Evolutionary conservation across 2,888 invertebrate genomes (phyloP), one percentile per base, ranked within the genome.

Genomic region (Mimas tiliae): DNA sequence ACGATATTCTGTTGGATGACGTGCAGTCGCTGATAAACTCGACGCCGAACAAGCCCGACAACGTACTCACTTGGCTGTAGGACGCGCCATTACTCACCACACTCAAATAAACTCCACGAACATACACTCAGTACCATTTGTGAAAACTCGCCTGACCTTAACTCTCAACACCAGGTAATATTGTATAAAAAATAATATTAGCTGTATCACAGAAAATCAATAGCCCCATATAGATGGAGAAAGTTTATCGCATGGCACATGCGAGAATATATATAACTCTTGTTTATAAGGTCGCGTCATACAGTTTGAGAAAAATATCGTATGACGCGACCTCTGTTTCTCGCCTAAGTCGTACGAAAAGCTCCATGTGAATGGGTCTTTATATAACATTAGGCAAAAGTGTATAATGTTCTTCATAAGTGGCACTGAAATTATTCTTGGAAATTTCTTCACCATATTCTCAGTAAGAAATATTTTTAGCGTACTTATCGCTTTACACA

Each of bases 11-110:
- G 86, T 94, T 98, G 90, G 97, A 97, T 82, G 97, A 96, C 90
- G 98, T 98, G 85, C 97, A 98, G 92, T 97, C 97, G 77, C 95
- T 98, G 84, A 97, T 98, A 85, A 97, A 97, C 94, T 96, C 98
- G 76, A 96, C 97, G 82, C 96, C 96, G 83, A 96, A 96, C 90
- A 98, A 97, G 94, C 95, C 97, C 85, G 97, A 97, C 88, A 97
- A 96, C 89, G 96, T 96, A 84, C 95, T 97, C 82, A 97, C 97
- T 85, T 98, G 97, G 97, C 96, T 97, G 94, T 97, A 95, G 85
- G 76, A 69, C 11, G 14, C 45, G 14, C 12, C 16, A n/a, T 34
- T 27, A 34, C 47, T 38, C 14, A 58, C 19, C 16, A 34, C 16
- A 53, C 50, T 33, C n/a, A 62, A 65, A 27, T 64, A 65, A 58